These are phyloP conservation scores for Rhinolophus ferrumequinum DNA, from an alignment of 2,113 vertebrate genomes.

Conservation along the genomic window DNA sequence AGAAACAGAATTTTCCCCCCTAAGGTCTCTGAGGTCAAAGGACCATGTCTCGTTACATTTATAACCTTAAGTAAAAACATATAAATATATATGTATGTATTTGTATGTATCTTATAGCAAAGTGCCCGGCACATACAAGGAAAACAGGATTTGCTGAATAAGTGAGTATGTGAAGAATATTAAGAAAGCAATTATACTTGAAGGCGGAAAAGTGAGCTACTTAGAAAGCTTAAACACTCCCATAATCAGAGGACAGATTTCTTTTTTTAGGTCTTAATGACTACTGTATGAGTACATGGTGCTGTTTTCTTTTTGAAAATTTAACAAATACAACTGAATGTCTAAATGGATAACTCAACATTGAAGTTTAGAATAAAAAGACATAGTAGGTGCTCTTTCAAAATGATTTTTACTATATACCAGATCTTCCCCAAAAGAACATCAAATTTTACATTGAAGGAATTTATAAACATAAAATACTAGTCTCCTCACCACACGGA, in stretches of 20 bases:
- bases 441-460: neutral
- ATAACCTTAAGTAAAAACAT: neutral
- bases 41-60: neutral
- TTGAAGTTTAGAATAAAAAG: constrained; percentile 37
- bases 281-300: neutral
- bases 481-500: neutral
- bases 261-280: neutral
- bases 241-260: neutral
- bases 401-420: constrained; percentile 48
- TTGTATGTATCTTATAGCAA: neutral
- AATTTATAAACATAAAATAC: constrained; percentile 29
- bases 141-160: constrained; percentile 19
- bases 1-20: neutral
- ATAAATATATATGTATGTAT: neutral
- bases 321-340: constrained; percentile 53
- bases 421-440: neutral
- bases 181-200: neutral
- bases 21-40: neutral
- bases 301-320: constrained; percentile 44
- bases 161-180: constrained; percentile 34
- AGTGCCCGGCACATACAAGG: neutral
- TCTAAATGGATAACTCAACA: constrained; percentile 21
- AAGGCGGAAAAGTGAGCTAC: neutral
- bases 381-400: constrained; percentile 10
- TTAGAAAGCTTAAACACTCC: constrained; percentile 19